A percentile compares a stretch with the other conserved stretches of the same genome.
These are phyloP conservation scores for Hyles lineata DNA, from an alignment of 2,888 invertebrate genomes.

Conservation along the genomic window DNA sequence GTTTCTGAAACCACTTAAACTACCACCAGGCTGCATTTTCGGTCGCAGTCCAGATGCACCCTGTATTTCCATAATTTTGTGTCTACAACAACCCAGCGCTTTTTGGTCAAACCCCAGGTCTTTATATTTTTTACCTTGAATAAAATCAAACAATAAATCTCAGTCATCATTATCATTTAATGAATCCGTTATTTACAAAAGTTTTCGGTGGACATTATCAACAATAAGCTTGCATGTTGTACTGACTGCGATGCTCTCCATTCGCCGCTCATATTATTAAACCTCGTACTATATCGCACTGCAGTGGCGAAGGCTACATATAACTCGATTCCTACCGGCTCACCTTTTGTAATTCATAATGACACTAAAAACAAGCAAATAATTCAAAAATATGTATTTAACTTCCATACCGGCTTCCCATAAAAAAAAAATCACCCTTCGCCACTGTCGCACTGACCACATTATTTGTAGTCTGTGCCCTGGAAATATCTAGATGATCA, in stretches of 20 bases:
- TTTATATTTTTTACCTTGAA: neutral
- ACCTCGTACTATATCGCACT: neutral
- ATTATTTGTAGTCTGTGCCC: neutral
- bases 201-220: conserved; percentile 79
- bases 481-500: neutral
- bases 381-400: too few relatives aligned
- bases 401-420: too few relatives aligned
- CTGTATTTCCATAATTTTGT: too few relatives aligned
- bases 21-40: too few relatives aligned
- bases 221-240: conserved; percentile 58
- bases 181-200: conserved; percentile 81
- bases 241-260: conserved; percentile 43
- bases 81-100: too few relatives aligned
- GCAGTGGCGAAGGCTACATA: too few relatives aligned
- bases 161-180: conserved; percentile 80
- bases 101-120: neutral
- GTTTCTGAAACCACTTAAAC: too few relatives aligned
- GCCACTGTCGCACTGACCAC: neutral
- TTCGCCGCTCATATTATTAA: too few relatives aligned
- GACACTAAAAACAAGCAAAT: neutral
- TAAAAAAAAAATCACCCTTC: too few relatives aligned
- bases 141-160: conserved; percentile 42
- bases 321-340: too few relatives aligned
- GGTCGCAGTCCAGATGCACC: too few relatives aligned
- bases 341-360: too few relatives aligned